These are phyloP conservation scores for Limnephilus rhombicus DNA, from an alignment of 2,888 invertebrate genomes.

Conservation along the genomic window DNA sequence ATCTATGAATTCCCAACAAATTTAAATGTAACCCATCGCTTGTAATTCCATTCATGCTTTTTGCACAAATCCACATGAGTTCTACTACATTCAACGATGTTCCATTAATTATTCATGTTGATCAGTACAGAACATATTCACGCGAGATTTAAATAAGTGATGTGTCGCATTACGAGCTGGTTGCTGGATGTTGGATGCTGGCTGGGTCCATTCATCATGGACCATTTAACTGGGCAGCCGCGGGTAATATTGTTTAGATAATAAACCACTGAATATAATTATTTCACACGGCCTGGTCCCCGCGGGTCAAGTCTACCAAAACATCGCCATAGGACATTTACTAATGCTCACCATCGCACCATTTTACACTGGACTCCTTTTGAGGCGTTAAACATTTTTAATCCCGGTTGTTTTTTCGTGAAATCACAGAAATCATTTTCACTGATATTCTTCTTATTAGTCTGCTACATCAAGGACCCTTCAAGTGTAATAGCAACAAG, in stretches of 20 bases:
- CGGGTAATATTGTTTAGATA: constrained; percentile 38
- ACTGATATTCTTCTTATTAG: no score
- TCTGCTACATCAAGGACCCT: no score
- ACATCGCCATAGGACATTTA: constrained; percentile 37
- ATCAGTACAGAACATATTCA: neutral
- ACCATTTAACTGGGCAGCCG: constrained; percentile 20
- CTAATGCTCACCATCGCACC: constrained; percentile 13
- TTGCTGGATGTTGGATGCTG: constrained; percentile 10
- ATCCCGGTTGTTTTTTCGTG: no score
- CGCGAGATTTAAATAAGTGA: neutral
- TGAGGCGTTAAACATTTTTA: neutral
- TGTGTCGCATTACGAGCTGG: constrained; percentile 25
- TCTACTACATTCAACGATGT: neutral
- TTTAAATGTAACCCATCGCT: neutral
- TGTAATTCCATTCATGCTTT: neutral
- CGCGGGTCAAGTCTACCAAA: constrained; percentile 57
- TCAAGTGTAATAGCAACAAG: no score
- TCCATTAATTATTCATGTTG: neutral
- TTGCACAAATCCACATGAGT: neutral
- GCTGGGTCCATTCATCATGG: constrained; percentile 44
- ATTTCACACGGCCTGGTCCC: constrained; percentile 49
- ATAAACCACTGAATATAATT: constrained; percentile 40
- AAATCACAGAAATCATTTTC: no score
- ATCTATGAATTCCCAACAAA: neutral
- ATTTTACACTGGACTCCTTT: neutral